Conservation (phyloP, 2,113 vertebrate species). For the Erythrolamprus reginae region DNA sequence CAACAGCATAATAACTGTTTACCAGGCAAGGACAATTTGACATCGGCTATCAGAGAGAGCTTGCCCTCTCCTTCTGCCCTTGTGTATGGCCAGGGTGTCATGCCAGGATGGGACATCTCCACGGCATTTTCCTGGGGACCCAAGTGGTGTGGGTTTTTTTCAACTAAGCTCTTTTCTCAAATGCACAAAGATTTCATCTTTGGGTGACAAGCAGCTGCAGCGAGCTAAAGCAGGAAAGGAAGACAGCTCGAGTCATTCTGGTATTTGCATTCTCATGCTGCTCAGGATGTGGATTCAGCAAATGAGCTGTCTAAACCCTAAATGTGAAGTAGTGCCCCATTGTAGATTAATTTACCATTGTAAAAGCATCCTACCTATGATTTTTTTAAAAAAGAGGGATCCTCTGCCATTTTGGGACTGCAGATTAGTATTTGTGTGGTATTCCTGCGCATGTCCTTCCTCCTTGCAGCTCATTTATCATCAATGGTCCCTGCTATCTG, state of each 20-base stretch:
- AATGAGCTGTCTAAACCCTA: conserved; percentile 33
- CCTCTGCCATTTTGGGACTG: neutral
- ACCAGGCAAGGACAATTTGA: conserved; percentile 31
- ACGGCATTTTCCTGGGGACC: neutral
- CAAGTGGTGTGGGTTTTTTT: neutral
- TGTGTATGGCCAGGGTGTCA: neutral
- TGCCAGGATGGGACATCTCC: rapidly evolving
- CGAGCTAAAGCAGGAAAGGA: neutral
- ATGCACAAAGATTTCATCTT: neutral
- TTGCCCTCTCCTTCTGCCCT: neutral
- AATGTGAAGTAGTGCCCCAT: conserved; percentile 25
- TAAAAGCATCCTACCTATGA: neutral
- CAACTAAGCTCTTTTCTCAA: neutral
- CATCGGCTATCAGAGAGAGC: neutral
- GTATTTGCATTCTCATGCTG: neutral
- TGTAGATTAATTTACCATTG: neutral
- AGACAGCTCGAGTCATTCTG: neutral
- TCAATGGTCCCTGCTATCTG: neutral
- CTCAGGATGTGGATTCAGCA: conserved; percentile 35
- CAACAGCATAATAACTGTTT: neutral
- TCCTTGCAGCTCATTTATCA: neutral
- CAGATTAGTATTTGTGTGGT: neutral
- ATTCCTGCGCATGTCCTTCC: neutral
- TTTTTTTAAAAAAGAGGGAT: neutral
- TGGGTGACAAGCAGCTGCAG: neutral